Conservation (phyloP, 2,888 invertebrate species). For the Coleophora flavipennella region DNA sequence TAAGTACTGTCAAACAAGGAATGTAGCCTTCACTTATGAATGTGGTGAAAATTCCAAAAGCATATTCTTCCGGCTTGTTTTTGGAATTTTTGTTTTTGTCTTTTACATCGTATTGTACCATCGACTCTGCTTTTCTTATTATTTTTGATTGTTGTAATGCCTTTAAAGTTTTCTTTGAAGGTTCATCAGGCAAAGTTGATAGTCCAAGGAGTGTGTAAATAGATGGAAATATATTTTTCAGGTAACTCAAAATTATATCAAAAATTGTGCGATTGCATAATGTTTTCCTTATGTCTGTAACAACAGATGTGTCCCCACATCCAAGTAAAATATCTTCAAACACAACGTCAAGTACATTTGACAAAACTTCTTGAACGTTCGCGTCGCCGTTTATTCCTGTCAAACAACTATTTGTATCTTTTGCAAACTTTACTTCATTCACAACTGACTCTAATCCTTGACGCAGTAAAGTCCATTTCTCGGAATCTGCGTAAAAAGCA, state of each 20-base stretch:
- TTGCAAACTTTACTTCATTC: slow-evolving; percentile 37
- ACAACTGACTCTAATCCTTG: slow-evolving; percentile 49
- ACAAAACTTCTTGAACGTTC: slow-evolving; percentile 62
- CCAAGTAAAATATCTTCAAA: slow-evolving; percentile 54
- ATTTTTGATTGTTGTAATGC: slow-evolving; percentile 36
- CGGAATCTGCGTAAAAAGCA: slow-evolving; percentile 63
- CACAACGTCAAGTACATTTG: slow-evolving; percentile 60
- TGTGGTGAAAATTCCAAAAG: slow-evolving; percentile 38
- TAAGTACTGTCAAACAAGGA: slow-evolving; percentile 45
- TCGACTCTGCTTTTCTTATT: slow-evolving; percentile 34
- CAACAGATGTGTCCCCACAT: slow-evolving; percentile 32
- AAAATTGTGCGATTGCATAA: slow-evolving; percentile 36
- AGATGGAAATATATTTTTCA: slow-evolving; percentile 57
- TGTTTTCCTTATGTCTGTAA: slow-evolving; percentile 37
- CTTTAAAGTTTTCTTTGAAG: slow-evolving; percentile 30
- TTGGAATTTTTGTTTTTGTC: slow-evolving; percentile 30
- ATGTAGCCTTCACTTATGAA: slow-evolving; percentile 58
- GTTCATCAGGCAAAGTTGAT: slow-evolving; percentile 32
- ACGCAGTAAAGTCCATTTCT: slow-evolving; percentile 59
- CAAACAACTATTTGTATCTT: slow-evolving; percentile 61
- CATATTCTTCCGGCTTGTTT: slow-evolving; percentile 33
- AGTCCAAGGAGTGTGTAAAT: slow-evolving; percentile 45
- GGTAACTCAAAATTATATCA: slow-evolving; percentile 48
- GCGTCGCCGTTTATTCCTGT: slow-evolving; percentile 64
- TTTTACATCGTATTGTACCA: slow-evolving; percentile 34